These are phyloP conservation scores for Aphidius colemani DNA, from an alignment of 2,888 invertebrate genomes.

Conservation along the genomic window DNA sequence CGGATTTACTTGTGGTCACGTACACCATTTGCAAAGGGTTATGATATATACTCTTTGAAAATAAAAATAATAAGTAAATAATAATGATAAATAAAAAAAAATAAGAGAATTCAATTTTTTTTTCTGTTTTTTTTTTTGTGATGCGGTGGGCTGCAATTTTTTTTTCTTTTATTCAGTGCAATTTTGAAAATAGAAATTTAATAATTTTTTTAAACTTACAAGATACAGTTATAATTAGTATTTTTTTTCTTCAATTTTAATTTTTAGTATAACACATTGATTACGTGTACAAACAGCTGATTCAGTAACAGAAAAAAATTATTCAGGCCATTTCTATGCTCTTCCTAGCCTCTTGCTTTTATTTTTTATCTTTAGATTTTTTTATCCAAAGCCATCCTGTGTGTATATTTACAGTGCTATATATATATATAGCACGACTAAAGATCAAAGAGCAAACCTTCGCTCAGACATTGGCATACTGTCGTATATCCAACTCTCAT, in stretches of 20 bases:
- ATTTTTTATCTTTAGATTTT: slow-evolving; percentile 22
- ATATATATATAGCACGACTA: slow-evolving; percentile 56
- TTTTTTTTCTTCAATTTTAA: background rate
- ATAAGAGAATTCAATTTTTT: too few relatives aligned
- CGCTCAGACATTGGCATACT: slow-evolving; percentile 49
- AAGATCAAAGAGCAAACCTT: slow-evolving; percentile 58
- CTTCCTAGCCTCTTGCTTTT: slow-evolving; percentile 21
- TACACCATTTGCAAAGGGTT: too few relatives aligned
- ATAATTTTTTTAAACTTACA: too few relatives aligned
- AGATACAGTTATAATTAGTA: too few relatives aligned
- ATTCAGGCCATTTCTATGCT: slow-evolving; percentile 32
- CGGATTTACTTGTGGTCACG: too few relatives aligned
- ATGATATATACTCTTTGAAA: too few relatives aligned
- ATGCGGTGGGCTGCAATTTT: slow-evolving; percentile 16
- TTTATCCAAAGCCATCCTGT: too few relatives aligned
- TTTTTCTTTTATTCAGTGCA: too few relatives aligned
- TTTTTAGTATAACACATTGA: slow-evolving; percentile 23
- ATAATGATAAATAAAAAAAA: too few relatives aligned
- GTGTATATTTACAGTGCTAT: too few relatives aligned
- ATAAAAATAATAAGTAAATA: too few relatives aligned
- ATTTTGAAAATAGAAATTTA: too few relatives aligned
- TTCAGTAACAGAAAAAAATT: slow-evolving; percentile 35
- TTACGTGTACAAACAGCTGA: slow-evolving; percentile 20
- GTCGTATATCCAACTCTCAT: slow-evolving; percentile 15
- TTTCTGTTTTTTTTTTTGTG: background rate